Evolutionary conservation across 2,888 invertebrate genomes (phyloP).

Genomic region (Pimpla rufipes): DNA sequence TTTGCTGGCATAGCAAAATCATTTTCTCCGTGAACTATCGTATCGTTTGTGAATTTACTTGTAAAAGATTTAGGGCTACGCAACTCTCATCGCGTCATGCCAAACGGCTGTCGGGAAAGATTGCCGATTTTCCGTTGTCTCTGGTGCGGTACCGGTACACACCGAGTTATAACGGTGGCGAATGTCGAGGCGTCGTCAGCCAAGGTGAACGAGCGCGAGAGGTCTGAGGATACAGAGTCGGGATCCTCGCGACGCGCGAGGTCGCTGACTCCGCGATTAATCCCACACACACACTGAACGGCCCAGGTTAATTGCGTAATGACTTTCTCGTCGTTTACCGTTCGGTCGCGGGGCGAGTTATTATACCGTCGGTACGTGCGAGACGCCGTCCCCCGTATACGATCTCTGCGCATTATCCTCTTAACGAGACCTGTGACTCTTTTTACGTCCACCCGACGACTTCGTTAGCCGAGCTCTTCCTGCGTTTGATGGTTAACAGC

Average conservation of each 20-base stretch:
- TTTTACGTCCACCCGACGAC: background rate
- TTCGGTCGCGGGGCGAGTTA: slow-evolving; percentile 16
- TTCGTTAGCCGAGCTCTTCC: slow-evolving; percentile 16
- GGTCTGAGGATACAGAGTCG: slow-evolving; percentile 31
- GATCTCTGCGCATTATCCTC: slow-evolving; percentile 12
- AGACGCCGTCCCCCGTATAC: slow-evolving; percentile 2
- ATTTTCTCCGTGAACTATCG: no score
- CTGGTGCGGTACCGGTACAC: slow-evolving; percentile 4
- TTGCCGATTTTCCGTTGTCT: background rate
- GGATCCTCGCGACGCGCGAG: slow-evolving; percentile 24
- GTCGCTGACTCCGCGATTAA: slow-evolving; percentile 61
- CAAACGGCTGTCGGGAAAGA: background rate
- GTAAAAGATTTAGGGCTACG: no score
- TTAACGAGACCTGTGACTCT: slow-evolving; percentile 2
- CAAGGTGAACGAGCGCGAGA: slow-evolving; percentile 60
- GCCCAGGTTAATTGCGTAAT: slow-evolving; percentile 66
- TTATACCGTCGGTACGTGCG: slow-evolving; percentile 9
- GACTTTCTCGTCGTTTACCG: slow-evolving; percentile 63
- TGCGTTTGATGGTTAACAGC: slow-evolving; percentile 12
- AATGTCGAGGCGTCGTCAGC: slow-evolving; percentile 55
- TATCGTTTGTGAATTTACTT: no score
- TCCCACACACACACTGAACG: slow-evolving; percentile 36
- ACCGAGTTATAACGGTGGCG: slow-evolving; percentile 31
- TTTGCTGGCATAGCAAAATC: no score
- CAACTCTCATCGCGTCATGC: background rate